phyloP scores from a whole-genome alignment of 2,797 vertebrate species.

The Peromyscus melanophrys region DNA sequence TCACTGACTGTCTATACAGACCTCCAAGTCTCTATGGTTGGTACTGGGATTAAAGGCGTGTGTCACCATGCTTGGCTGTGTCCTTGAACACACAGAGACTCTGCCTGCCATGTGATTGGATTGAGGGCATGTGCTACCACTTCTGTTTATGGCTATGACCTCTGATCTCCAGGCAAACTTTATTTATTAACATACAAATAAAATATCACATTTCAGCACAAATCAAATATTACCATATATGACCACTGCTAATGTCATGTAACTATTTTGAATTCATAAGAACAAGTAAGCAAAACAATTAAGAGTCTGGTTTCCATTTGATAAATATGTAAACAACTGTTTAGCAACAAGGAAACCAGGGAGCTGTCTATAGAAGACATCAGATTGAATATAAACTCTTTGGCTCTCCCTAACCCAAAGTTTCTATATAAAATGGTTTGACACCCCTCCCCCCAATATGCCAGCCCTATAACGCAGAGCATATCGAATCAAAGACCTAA shows the following conservation, averaged over 20 bases:
- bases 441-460: not conserved
- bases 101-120: too few relatives aligned
- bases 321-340: not conserved
- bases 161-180: too few relatives aligned
- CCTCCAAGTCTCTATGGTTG: too few relatives aligned
- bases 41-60: too few relatives aligned
- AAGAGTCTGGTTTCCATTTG: slow-evolving; percentile 5
- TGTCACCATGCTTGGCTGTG: too few relatives aligned
- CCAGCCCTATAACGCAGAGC: not conserved
- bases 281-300: not conserved
- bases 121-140: too few relatives aligned
- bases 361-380: not conserved
- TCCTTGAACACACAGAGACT: too few relatives aligned
- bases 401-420: not conserved
- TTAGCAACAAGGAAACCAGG: not conserved
- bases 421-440: not conserved
- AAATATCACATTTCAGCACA: too few relatives aligned
- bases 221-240: too few relatives aligned
- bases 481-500: slow-evolving; percentile 24
- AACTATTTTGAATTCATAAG: slow-evolving; percentile 27
- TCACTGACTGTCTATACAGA: too few relatives aligned
- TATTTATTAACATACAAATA: too few relatives aligned
- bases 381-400: not conserved
- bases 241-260: not conserved
- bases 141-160: too few relatives aligned